A percentile compares a stretch with the other conserved stretches of the same genome.
These are phyloP conservation scores for Pristionchus entomophagus DNA, from an alignment of 2,888 invertebrate species.

Conservation along the genomic window DNA sequence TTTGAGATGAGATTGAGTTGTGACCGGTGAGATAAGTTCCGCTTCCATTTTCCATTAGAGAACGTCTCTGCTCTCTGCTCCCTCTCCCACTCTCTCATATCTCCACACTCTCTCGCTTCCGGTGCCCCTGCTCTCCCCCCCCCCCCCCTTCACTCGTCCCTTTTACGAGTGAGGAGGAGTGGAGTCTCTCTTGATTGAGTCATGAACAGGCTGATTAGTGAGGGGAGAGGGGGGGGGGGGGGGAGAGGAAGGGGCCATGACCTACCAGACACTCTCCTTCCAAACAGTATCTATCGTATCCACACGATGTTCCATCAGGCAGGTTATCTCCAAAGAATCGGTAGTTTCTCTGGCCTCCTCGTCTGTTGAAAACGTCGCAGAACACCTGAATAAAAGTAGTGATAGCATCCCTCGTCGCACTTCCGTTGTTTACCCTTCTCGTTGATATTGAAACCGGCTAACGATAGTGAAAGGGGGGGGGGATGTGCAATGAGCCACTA, in stretches of 20 bases:
- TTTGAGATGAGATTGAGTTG: background rate
- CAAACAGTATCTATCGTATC: constrained; percentile 73
- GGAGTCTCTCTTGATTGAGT: background rate
- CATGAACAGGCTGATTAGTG: constrained; percentile 35
- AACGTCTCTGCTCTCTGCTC: constrained; percentile 11
- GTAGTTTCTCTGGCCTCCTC: constrained; percentile 71
- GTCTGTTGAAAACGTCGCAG: constrained; percentile 72
- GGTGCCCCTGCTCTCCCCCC: background rate
- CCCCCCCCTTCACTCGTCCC: background rate
- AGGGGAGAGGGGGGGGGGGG: background rate
- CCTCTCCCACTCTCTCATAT: background rate
- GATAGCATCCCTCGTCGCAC: background rate
- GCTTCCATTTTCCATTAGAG: constrained; percentile 33
- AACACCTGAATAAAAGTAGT: constrained; percentile 65
- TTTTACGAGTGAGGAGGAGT: constrained; percentile 17
- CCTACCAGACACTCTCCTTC: constrained; percentile 75
- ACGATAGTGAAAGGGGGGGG: constrained; percentile 22
- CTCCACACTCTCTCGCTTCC: constrained; percentile 28
- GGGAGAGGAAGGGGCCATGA: background rate
- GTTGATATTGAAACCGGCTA: constrained; percentile 17
- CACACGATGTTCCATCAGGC: constrained; percentile 76
- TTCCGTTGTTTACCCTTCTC: background rate
- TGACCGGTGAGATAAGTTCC: constrained; percentile 33
- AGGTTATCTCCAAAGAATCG: constrained; percentile 76
- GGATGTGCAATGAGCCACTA: background rate